Conservation (phyloP, 1,140 invertebrate genomes). For the Scaptomyza graminum region DNA sequence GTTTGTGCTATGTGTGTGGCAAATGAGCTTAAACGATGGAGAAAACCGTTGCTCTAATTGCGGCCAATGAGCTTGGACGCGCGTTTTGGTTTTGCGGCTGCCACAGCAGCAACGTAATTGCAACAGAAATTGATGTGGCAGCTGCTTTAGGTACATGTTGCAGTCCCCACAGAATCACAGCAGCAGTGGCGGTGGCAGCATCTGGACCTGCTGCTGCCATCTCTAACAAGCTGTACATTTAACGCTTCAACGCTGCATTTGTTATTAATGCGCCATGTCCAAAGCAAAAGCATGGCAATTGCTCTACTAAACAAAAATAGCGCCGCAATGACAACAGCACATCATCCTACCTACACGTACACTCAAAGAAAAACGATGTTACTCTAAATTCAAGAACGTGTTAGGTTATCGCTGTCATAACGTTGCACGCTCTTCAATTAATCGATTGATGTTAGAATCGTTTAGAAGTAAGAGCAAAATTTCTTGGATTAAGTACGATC, state of each 20-base stretch:
- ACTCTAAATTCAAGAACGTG: neutral
- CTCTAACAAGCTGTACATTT: slow-evolving; percentile 82
- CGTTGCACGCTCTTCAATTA: too few species aligned
- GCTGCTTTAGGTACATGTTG: neutral
- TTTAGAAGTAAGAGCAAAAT: neutral
- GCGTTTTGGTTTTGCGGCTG: slow-evolving; percentile 54
- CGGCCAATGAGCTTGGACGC: slow-evolving; percentile 56
- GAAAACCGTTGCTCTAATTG: slow-evolving; percentile 79
- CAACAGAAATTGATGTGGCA: slow-evolving; percentile 58
- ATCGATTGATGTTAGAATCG: neutral
- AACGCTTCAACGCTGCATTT: slow-evolving; percentile 77
- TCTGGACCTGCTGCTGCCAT: slow-evolving; percentile 65
- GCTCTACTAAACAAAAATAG: slow-evolving; percentile 59
- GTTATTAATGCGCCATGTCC: slow-evolving; percentile 51
- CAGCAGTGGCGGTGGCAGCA: slow-evolving; percentile 1
- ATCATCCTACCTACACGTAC: neutral
- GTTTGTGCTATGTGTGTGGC: slow-evolving; percentile 62
- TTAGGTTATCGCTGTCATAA: too few species aligned
- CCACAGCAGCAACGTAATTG: slow-evolving; percentile 58
- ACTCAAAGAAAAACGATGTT: neutral
- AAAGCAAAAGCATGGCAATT: slow-evolving; percentile 65
- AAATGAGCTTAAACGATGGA: slow-evolving; percentile 69
- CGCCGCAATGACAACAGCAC: slow-evolving; percentile 65
- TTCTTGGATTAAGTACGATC: too few species aligned
- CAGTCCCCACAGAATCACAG: slow-evolving; percentile 5